Evolutionary conservation across 2,113 vertebrate species (phyloP), one percentile per base, ranked within the genome.

Genomic region (Aptenodytes patagonicus): DNA sequence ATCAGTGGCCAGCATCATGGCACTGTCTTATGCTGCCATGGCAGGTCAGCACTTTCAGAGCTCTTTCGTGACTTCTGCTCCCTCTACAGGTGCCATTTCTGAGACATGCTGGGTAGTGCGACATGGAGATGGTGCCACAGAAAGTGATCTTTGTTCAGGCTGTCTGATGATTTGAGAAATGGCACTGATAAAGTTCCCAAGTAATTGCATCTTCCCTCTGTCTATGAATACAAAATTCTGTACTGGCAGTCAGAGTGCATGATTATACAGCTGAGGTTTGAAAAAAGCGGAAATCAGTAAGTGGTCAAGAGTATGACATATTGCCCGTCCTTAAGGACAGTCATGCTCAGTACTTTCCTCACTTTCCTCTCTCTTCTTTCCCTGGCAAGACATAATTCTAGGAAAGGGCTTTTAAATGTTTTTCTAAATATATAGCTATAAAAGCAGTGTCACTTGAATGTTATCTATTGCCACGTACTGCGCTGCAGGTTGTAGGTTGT

Each of bases 21-120:
- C 94, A 85, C 87, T 75, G 17, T 55, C 87, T 79, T 86, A 44
- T 66, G 88, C 80, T 72, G 69, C 57, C 83, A 69, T 44, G 92
- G 69, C 88, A 91, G 81, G 77, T 69, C 58, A 81, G 58, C 88
- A 58, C 75, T 69, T 79, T 22, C 83, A 89, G 70, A 92, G 71
- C 69, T 71, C 82, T 58, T 60, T 80, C 6, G 29, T 72, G 91
- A 77, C 77, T 92, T 93, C 85, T 87, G 65, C 89, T 97, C 83
- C 79, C 89, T 93, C 96, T 89, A 38, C 83, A 97, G 86, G 81
- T 65, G 70, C 86, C 89, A 44, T 47, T 86, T 79, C 83, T 55
- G 75, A 73, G 91, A 88, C 57, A 65, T 2, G 64, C 64, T 44
- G 44, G 79, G 28, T 32, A 76, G 62, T 32, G 46, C 5, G 14